Conservation (phyloP, 2,113 vertebrate genomes). For the Galemys pyrenaicus region DNA sequence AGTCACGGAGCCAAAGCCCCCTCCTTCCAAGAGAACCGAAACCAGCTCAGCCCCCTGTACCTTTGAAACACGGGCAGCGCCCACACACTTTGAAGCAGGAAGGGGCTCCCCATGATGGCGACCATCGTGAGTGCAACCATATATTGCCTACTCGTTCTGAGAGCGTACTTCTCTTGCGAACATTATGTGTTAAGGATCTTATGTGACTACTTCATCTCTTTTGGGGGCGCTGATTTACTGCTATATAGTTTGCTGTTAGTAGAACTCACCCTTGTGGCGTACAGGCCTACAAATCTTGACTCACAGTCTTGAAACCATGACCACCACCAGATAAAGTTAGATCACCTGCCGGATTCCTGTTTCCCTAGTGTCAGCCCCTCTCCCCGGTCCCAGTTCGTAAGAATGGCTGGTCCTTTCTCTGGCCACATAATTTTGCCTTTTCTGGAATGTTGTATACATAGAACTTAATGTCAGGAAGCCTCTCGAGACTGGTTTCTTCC, state of each 20-base stretch:
- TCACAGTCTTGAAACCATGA: neutral
- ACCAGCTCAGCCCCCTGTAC: neutral
- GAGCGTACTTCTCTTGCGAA: neutral
- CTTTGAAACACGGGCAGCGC: rapidly evolving
- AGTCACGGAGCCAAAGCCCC: neutral
- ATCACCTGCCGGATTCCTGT: neutral
- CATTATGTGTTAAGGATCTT: neutral
- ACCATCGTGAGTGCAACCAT: rapidly evolving
- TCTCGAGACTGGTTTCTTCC: neutral
- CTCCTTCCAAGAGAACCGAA: neutral
- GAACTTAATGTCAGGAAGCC: neutral
- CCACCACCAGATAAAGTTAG: neutral
- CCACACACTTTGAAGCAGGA: neutral
- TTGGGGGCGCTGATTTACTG: neutral
- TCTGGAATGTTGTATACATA: neutral
- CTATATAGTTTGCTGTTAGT: neutral
- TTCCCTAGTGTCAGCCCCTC: neutral
- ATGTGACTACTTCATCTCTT: neutral
- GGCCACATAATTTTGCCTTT: neutral
- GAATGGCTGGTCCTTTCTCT: neutral
- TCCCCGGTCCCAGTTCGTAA: neutral
- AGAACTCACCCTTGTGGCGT: neutral
- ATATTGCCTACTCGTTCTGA: neutral
- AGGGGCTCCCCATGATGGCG: neutral
- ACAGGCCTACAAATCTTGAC: neutral